These are phyloP conservation scores for Drosophila jambulina DNA, from an alignment of 1,140 invertebrate genomes.

Conservation along the genomic window DNA sequence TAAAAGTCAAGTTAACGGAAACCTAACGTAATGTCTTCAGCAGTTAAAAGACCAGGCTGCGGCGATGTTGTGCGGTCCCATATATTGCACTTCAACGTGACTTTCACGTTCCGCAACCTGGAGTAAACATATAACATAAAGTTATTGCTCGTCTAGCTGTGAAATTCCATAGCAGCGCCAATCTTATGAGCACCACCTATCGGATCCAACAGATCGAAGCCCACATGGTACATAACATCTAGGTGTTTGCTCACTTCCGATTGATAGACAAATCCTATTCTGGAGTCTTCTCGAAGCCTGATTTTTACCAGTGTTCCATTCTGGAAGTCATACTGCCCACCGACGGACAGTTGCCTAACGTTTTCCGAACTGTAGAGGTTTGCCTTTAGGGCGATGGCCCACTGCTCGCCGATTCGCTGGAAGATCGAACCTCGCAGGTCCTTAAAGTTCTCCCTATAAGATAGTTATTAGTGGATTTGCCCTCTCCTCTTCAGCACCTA, in stretches of 20 bases:
- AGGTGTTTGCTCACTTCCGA: conserved; percentile 12
- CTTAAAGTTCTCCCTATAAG: conserved; percentile 52
- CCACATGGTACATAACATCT: conserved; percentile 49
- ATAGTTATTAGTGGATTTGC: not conserved
- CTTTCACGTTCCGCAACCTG: not conserved
- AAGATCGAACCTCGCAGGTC: conserved; percentile 58
- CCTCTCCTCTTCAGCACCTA: not conserved
- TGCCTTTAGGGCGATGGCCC: conserved; percentile 44
- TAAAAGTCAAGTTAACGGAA: too few relatives aligned
- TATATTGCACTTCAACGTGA: not conserved
- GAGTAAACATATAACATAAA: not conserved
- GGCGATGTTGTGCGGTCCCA: not conserved
- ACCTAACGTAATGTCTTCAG: too few relatives aligned
- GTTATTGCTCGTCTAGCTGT: conserved; percentile 1
- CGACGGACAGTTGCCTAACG: conserved; percentile 27
- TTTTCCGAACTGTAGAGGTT: conserved; percentile 29
- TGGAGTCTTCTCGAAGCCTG: conserved; percentile 30
- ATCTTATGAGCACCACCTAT: conserved; percentile 41
- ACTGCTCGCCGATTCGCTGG: conserved; percentile 38
- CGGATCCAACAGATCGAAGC: conserved; percentile 32
- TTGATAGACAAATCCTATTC: conserved; percentile 42
- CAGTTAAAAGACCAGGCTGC: too few relatives aligned
- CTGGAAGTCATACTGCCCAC: conserved; percentile 46
- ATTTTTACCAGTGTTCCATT: conserved; percentile 45
- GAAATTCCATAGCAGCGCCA: conserved; percentile 42